Conservation (phyloP, 2,888 invertebrate genomes). For the Apotomis betuletana region DNA sequence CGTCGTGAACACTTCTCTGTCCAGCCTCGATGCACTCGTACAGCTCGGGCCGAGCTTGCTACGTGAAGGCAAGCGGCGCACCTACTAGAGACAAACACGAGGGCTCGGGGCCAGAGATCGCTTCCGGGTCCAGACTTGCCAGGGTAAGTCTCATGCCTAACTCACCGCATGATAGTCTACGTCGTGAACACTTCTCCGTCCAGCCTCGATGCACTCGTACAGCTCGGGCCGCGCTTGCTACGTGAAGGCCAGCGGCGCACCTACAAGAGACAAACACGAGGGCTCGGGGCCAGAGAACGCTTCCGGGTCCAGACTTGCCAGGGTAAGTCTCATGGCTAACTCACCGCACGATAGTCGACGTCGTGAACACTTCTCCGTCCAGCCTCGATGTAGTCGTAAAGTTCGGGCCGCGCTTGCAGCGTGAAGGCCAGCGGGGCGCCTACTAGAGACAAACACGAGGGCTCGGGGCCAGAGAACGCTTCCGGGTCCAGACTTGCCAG, state of each 20-base stretch:
- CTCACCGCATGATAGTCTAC: constrained; percentile 84
- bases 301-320: constrained; percentile 12
- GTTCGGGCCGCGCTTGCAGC: constrained; percentile 86
- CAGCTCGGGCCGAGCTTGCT: constrained; percentile 87
- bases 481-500: too few relatives aligned
- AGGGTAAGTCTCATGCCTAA: background rate
- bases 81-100: constrained; percentile 87
- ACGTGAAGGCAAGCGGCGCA: constrained; percentile 90
- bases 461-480: constrained; percentile 86
- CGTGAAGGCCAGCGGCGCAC: constrained; percentile 91
- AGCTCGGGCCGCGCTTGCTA: constrained; percentile 87
- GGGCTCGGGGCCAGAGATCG: constrained; percentile 85
- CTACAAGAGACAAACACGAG: constrained; percentile 86
- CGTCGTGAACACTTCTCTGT: constrained; percentile 85
- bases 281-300: constrained; percentile 86
- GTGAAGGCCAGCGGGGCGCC: constrained; percentile 91
- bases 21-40: constrained; percentile 88
- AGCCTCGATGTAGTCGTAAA: constrained; percentile 87
- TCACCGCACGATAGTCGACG: constrained; percentile 84
- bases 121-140: constrained; percentile 49
- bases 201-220: constrained; percentile 87
- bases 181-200: constrained; percentile 85
- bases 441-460: constrained; percentile 85
- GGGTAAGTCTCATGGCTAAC: constrained; percentile 39
- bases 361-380: constrained; percentile 86